phyloP scores from a whole-genome alignment of 2,113 vertebrate species.

The Acrocephalus kingi region DNA sequence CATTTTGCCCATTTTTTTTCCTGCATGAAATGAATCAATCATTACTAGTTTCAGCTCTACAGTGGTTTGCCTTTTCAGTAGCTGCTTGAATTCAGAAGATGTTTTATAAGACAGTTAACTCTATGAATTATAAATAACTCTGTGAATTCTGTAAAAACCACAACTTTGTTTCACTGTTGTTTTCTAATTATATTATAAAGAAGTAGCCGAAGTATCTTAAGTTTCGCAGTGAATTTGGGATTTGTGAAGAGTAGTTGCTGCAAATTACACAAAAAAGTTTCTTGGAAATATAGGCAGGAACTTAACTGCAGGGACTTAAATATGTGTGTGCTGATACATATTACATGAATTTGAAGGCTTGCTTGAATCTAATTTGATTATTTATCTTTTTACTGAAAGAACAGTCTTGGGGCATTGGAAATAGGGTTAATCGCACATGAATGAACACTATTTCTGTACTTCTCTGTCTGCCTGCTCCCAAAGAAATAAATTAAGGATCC shows the following conservation, averaged over 20 bases:
- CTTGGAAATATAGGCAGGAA: neutral
- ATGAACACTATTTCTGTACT: neutral
- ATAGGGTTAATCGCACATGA: neutral
- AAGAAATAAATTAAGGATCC: neutral
- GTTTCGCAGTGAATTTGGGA: neutral
- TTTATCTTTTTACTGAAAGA: neutral
- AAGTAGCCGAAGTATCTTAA: neutral
- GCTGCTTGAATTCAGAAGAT: neutral
- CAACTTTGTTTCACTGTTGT: neutral
- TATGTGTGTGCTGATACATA: neutral
- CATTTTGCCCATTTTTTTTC: neutral
- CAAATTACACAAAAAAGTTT: neutral
- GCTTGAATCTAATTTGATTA: neutral
- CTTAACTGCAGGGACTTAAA: neutral
- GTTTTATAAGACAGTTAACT: neutral
- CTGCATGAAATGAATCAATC: neutral
- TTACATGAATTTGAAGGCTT: neutral
- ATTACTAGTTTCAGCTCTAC: neutral
- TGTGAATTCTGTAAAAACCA: neutral
- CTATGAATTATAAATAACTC: neutral
- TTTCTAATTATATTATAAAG: neutral
- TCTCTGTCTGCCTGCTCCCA: neutral
- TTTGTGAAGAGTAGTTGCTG: neutral
- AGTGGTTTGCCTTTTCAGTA: neutral
- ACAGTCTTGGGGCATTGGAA: neutral